Evolutionary conservation across 2,113 vertebrate species (phyloP).

Genomic region (Probosciger aterrimus): DNA sequence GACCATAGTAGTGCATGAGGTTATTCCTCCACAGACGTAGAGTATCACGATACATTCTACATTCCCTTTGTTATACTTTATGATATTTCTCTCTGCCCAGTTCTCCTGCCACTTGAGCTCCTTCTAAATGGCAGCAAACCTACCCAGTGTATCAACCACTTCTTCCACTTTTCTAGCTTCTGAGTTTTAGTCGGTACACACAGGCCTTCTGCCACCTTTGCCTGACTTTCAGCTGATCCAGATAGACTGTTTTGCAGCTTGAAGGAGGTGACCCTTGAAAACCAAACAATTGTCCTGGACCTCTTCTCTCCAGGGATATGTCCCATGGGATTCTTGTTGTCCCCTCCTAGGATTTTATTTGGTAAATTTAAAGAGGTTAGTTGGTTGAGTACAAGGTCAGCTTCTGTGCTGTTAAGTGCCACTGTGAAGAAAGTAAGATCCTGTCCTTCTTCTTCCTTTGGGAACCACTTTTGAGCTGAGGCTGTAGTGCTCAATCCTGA

Average conservation of each 20-base stretch:
- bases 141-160: neutral
- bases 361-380: neutral
- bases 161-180: neutral
- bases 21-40: neutral
- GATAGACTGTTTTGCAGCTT: neutral
- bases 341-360: neutral
- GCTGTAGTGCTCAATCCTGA: neutral
- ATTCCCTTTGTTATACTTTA: neutral
- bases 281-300: neutral
- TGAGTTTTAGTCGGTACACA: neutral
- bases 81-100: neutral
- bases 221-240: neutral
- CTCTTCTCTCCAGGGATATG: neutral
- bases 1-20: too few species aligned
- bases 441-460: neutral
- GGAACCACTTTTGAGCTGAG: neutral
- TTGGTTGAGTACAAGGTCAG: neutral
- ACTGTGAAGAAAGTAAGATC: neutral
- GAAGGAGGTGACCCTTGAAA: neutral
- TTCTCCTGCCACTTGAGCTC: neutral
- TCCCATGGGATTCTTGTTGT: neutral
- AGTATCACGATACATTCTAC: neutral
- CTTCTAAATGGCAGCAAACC: neutral
- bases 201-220: neutral
- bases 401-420: neutral